Evolutionary conservation across 2,113 vertebrate genomes (phyloP).

Genomic region (Myotis yumanensis): DNA sequence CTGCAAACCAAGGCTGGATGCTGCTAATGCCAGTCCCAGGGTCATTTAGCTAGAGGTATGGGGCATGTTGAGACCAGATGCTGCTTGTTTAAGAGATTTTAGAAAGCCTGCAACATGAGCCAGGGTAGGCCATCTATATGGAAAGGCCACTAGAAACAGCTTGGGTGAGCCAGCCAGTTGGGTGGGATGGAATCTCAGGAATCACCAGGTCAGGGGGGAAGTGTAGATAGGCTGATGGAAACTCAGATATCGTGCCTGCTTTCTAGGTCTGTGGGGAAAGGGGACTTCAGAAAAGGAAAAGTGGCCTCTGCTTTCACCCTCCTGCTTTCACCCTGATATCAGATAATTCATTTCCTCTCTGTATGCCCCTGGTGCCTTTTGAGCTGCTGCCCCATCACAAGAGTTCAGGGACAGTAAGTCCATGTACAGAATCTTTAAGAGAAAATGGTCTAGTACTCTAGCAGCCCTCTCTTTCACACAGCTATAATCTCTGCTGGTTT

Average conservation of each 20-base stretch:
- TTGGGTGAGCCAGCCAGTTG: neutral
- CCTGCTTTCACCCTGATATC: neutral
- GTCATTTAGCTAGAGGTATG: neutral
- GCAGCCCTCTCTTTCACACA: neutral
- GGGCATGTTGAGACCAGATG: neutral
- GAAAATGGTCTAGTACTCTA: neutral
- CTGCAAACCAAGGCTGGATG: neutral
- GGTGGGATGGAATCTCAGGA: neutral
- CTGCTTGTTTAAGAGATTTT: neutral
- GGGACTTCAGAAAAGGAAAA: neutral
- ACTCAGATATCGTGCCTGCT: neutral
- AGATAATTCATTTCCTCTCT: neutral
- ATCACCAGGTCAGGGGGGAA: neutral
- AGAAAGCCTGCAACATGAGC: neutral
- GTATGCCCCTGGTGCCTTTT: neutral
- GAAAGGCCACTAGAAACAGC: neutral
- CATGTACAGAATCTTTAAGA: neutral
- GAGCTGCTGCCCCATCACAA: neutral
- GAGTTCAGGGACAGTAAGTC: neutral
- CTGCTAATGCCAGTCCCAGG: neutral
- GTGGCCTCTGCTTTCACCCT: neutral
- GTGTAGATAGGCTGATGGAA: neutral
- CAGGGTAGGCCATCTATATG: neutral
- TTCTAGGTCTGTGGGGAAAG: neutral
- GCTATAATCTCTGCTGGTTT: neutral